A percentile compares a stretch with the other conserved stretches of the same genome.
Conservation (phyloP, 1,140 invertebrate genomes). For the Meteorus sp. region DNA sequence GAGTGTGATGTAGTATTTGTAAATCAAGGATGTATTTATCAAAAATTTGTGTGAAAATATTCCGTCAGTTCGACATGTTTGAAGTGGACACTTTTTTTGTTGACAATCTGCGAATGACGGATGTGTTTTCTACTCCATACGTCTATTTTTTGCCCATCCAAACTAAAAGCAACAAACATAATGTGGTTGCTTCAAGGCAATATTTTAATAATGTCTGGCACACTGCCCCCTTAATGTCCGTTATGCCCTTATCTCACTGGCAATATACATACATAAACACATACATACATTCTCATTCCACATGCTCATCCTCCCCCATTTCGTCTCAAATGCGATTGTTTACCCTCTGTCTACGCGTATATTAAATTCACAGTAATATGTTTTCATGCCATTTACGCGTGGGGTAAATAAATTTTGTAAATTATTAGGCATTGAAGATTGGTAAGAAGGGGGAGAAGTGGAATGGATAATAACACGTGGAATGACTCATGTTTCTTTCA, state of each 20-base stretch:
- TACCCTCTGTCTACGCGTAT: conserved; percentile 19
- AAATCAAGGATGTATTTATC: no score
- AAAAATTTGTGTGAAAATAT: no score
- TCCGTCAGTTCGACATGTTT: no score
- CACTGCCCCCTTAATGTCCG: conserved; percentile 43
- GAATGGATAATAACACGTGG: neutral
- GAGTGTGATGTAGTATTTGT: no score
- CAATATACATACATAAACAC: no score
- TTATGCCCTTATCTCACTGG: conserved; percentile 31
- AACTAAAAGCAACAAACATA: no score
- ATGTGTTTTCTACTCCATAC: conserved; percentile 5
- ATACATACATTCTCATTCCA: neutral
- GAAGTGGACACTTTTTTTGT: no score
- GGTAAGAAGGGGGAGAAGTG: no score
- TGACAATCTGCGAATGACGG: no score
- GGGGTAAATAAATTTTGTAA: neutral
- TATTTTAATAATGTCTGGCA: conserved; percentile 55
- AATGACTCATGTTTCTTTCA: neutral
- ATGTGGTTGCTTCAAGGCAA: conserved; percentile 8
- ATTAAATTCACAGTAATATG: conserved; percentile 14
- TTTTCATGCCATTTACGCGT: conserved; percentile 9
- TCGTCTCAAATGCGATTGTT: neutral
- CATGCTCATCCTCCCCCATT: neutral
- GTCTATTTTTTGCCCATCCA: no score
- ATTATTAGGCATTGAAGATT: no score